These are phyloP conservation scores for Heterocephalus glaber DNA, from an alignment of 2,113 vertebrate species.

Conservation along the genomic window DNA sequence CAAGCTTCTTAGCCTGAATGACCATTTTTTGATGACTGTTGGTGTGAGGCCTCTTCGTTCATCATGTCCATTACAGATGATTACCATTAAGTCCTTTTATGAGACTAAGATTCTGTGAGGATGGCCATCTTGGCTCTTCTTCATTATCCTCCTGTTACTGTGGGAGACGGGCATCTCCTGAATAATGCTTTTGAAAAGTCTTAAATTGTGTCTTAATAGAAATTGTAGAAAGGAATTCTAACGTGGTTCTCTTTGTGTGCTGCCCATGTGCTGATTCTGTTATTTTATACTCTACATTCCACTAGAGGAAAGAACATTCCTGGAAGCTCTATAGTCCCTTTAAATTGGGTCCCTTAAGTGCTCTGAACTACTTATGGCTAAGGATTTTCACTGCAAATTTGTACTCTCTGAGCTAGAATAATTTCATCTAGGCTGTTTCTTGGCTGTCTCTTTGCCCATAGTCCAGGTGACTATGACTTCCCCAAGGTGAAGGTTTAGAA, in stretches of 20 bases:
- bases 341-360: background rate
- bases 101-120: background rate
- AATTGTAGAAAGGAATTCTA: background rate
- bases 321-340: background rate
- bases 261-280: background rate
- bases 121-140: background rate
- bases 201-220: background rate
- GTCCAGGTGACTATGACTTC: background rate
- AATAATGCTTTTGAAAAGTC: conserved; percentile 3
- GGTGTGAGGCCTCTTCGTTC: background rate
- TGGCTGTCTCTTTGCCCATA: background rate
- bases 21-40: background rate
- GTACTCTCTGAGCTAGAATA: background rate
- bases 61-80: background rate
- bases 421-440: background rate
- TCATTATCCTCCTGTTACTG: background rate
- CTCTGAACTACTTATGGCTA: background rate
- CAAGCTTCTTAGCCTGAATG: background rate
- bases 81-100: background rate
- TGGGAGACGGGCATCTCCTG: background rate
- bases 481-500: background rate
- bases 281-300: background rate
- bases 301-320: background rate
- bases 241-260: background rate
- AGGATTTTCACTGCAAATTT: background rate